phyloP scores from a whole-genome alignment of 1,140 invertebrate species.

The Propsilocerus akamusi region DNA sequence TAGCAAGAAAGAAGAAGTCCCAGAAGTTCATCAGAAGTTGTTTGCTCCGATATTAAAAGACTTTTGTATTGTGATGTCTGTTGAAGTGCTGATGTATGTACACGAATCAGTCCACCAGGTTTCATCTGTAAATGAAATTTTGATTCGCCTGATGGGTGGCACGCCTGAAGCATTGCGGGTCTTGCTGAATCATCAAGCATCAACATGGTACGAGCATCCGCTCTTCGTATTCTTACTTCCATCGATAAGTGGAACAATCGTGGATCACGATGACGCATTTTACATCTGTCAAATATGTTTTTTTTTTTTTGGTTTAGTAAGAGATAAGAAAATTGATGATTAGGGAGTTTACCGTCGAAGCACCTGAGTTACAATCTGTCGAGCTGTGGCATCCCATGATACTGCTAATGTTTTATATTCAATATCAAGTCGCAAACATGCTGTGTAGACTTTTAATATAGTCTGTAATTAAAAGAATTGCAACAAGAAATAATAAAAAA shows the following conservation, averaged over 20 bases:
- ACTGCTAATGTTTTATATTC: conserved; percentile 85
- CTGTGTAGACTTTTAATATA: conserved; percentile 78
- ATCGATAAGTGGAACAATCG: conserved; percentile 84
- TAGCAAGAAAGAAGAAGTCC: conserved; percentile 72
- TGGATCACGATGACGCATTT: conserved; percentile 79
- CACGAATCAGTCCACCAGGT: conserved; percentile 69
- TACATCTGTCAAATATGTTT: conserved; percentile 12
- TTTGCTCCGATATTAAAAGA: conserved; percentile 70
- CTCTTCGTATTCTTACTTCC: conserved; percentile 70
- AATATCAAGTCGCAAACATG: conserved; percentile 72
- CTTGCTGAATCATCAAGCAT: conserved; percentile 73
- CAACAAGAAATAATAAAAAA: no score
- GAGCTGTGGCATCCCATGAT: conserved; percentile 64
- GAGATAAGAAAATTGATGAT: background rate
- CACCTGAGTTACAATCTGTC: conserved; percentile 66
- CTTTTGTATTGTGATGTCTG: conserved; percentile 85
- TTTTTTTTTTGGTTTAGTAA: background rate
- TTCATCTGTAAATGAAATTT: conserved; percentile 73
- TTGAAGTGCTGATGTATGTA: conserved; percentile 78
- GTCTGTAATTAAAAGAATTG: conserved; percentile 55
- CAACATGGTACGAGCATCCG: conserved; percentile 61
- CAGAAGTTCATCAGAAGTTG: conserved; percentile 76
- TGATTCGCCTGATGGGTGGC: conserved; percentile 78
- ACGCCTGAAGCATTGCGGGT: conserved; percentile 73
- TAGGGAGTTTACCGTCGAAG: conserved; percentile 49